Percentiles rank a stretch among this genome's conserved stretches.
Conservation (phyloP, 1,140 invertebrate genomes). For the Lucilia sericata region DNA sequence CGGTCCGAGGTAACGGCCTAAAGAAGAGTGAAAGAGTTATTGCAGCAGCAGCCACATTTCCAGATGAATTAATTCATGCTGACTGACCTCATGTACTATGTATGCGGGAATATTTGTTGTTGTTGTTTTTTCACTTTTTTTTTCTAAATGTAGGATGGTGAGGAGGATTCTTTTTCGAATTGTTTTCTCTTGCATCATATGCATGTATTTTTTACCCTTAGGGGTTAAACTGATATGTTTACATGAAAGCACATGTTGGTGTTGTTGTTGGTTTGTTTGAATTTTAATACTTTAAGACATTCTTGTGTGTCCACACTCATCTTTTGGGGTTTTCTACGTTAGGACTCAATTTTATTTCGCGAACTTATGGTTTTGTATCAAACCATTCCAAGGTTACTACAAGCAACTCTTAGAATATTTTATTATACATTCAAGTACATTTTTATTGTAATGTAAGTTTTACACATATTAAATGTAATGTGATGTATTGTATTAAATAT, state of each 20-base stretch:
- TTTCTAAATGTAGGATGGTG: neutral
- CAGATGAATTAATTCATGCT: constrained; percentile 24
- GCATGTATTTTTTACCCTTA: constrained; percentile 1
- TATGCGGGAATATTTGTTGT: neutral
- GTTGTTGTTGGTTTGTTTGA: too few relatives aligned
- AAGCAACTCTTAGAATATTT: neutral
- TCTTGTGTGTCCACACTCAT: neutral
- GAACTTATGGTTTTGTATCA: neutral
- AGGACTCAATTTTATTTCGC: neutral
- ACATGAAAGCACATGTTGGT: neutral
- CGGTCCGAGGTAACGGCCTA: neutral
- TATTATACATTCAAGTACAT: neutral
- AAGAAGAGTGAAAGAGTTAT: too few relatives aligned
- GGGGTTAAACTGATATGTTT: neutral
- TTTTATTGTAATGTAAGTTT: too few relatives aligned
- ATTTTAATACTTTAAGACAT: neutral
- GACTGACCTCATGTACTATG: constrained; percentile 19
- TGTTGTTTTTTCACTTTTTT: neutral
- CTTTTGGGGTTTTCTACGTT: neutral
- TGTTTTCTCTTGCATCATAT: neutral
- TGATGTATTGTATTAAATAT: neutral
- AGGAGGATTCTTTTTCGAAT: neutral
- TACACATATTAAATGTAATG: neutral
- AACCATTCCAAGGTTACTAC: neutral
- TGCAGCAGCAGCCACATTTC: neutral